Percentiles rank a stretch among this genome's conserved stretches.
Conservation (phyloP, 1,140 invertebrate species). For the Diploscapter pachys region DNA sequence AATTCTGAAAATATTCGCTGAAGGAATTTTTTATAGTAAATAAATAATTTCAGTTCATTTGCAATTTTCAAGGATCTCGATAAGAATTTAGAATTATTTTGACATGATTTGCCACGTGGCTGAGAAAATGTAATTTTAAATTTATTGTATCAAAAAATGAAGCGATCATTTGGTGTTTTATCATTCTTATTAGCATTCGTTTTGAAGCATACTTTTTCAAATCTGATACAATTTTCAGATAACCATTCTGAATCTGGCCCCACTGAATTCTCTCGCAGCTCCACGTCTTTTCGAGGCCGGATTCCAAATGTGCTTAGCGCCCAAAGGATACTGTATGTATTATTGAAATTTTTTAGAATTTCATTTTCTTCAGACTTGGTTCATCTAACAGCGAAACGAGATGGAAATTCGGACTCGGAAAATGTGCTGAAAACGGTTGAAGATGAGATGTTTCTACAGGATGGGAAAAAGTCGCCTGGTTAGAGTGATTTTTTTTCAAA, state of each 20-base stretch:
- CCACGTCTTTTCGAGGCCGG: slow-evolving; percentile 35
- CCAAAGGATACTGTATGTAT: slow-evolving; percentile 38
- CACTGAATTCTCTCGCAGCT: slow-evolving; percentile 5
- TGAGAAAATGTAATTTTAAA: not conserved
- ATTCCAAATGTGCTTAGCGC: slow-evolving; percentile 23
- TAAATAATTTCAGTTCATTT: not conserved
- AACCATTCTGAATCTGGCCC: slow-evolving; percentile 28
- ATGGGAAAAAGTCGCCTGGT: too few relatives aligned
- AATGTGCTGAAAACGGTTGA: too few relatives aligned
- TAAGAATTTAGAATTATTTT: slow-evolving; percentile 11
- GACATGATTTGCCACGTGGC: not conserved
- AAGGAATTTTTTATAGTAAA: not conserved
- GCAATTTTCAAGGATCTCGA: not conserved
- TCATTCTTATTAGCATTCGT: not conserved
- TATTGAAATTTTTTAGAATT: slow-evolving; percentile 34
- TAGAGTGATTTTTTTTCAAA: too few relatives aligned
- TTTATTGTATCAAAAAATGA: not conserved
- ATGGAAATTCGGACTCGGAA: not conserved
- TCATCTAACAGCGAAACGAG: slow-evolving; percentile 17
- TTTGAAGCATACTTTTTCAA: slow-evolving; percentile 5
- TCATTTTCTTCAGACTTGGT: slow-evolving; percentile 29
- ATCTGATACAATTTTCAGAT: slow-evolving; percentile 27
- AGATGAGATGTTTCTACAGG: too few relatives aligned
- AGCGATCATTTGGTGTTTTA: not conserved
- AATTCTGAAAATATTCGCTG: not conserved